These are phyloP conservation scores for Drosophila micromelanica DNA, from an alignment of 1,140 invertebrate species.

Conservation along the genomic window DNA sequence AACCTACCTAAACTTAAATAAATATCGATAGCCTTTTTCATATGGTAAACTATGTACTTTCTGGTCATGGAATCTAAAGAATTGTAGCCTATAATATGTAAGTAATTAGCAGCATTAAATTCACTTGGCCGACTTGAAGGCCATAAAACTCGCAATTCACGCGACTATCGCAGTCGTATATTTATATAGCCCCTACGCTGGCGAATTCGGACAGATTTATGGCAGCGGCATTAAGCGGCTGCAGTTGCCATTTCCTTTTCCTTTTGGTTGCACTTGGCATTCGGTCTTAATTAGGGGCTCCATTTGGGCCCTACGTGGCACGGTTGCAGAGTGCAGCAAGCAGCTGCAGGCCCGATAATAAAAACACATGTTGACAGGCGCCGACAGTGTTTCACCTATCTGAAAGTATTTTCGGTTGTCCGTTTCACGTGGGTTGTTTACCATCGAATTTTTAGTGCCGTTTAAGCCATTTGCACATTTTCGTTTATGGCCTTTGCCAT, in stretches of 20 bases:
- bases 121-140: constrained; percentile 47
- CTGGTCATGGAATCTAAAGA: not conserved
- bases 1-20: too few species aligned
- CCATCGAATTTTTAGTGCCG: constrained; percentile 64
- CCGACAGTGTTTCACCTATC: constrained; percentile 61
- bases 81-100: constrained; percentile 37
- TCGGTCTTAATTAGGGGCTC: constrained; percentile 23
- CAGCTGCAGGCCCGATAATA: constrained; percentile 52
- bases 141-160: constrained; percentile 66
- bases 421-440: constrained; percentile 19
- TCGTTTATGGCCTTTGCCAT: constrained; percentile 74
- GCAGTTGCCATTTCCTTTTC: constrained; percentile 59
- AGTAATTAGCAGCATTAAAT: constrained; percentile 73
- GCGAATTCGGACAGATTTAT: constrained; percentile 77
- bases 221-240: constrained; percentile 52
- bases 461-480: constrained; percentile 80
- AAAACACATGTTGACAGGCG: constrained; percentile 78
- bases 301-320: constrained; percentile 15
- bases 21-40: too few species aligned
- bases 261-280: constrained; percentile 14
- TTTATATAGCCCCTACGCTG: constrained; percentile 65
- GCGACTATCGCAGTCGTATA: constrained; percentile 69
- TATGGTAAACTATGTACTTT: too few species aligned
- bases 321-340: constrained; percentile 11
- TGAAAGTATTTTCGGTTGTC: constrained; percentile 10